phyloP scores from a whole-genome alignment of 2,797 vertebrate genomes.

The Sebastes steindachneri region DNA sequence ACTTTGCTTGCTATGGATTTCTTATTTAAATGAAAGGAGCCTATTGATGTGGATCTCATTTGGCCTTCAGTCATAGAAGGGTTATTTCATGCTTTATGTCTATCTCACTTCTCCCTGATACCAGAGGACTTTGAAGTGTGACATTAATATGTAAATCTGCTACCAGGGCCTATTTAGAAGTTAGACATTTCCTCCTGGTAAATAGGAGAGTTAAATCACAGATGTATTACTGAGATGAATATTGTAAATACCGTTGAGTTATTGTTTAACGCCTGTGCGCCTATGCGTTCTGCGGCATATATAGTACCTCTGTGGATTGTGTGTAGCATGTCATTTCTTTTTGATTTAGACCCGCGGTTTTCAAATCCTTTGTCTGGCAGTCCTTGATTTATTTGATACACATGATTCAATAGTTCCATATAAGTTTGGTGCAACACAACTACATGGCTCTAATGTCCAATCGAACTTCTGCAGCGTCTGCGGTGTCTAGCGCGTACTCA shows the following conservation, averaged over 20 bases:
- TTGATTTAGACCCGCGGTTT: not conserved
- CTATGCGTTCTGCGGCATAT: not conserved
- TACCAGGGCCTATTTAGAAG: slow-evolving; percentile 19
- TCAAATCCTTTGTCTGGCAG: not conserved
- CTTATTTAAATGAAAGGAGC: slow-evolving; percentile 68
- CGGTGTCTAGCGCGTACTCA: not conserved
- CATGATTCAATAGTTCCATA: not conserved
- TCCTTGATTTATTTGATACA: not conserved
- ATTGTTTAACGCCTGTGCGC: not conserved
- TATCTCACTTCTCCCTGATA: slow-evolving; percentile 52
- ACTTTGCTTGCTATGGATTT: slow-evolving; percentile 60
- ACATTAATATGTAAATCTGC: slow-evolving; percentile 59
- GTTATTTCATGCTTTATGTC: slow-evolving; percentile 63
- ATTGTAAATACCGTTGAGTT: not conserved
- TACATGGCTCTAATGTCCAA: not conserved
- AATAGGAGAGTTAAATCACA: slow-evolving; percentile 23
- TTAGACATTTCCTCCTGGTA: slow-evolving; percentile 24
- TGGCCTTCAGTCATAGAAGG: slow-evolving; percentile 51
- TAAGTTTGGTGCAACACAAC: not conserved
- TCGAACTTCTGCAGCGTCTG: too few relatives aligned
- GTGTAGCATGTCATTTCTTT: not conserved
- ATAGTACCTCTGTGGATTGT: not conserved
- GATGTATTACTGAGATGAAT: slow-evolving; percentile 7
- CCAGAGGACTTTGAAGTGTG: slow-evolving; percentile 65
- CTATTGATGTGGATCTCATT: slow-evolving; percentile 72